Evolutionary conservation across 2,888 invertebrate species (phyloP).

Genomic region (Metacarcinus magister): DNA sequence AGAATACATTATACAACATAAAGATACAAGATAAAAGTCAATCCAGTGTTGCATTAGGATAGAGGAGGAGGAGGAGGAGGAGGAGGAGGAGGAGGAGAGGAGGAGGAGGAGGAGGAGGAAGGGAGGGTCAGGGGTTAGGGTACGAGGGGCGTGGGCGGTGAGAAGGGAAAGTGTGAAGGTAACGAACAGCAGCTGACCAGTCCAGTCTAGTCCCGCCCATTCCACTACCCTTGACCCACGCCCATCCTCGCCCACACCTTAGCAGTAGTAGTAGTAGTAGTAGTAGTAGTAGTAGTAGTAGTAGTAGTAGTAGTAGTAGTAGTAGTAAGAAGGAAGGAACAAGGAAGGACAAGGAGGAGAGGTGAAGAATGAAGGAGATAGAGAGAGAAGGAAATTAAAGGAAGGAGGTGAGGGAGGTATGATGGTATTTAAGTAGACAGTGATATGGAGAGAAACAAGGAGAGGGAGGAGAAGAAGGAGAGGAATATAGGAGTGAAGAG

Average conservation of each 20-base stretch:
- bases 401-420: not conserved
- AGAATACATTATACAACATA: too few relatives aligned
- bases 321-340: not conserved
- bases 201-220: not conserved
- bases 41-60: too few relatives aligned
- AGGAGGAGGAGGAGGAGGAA: conserved; percentile 21
- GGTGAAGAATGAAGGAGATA: not conserved
- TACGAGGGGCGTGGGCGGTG: not conserved
- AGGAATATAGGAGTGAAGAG: not conserved
- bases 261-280: too few relatives aligned
- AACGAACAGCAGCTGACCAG: not conserved
- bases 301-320: too few relatives aligned
- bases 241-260: not conserved
- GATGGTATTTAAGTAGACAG: too few relatives aligned
- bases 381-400: not conserved
- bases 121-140: not conserved
- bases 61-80: too few relatives aligned
- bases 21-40: too few relatives aligned
- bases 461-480: not conserved
- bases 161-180: not conserved
- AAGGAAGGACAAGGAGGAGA: not conserved
- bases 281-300: not conserved
- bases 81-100: too few relatives aligned
- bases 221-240: not conserved
- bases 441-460: not conserved